phyloP scores from a whole-genome alignment of 2,797 vertebrate genomes.

The Sphenodon punctatus region DNA sequence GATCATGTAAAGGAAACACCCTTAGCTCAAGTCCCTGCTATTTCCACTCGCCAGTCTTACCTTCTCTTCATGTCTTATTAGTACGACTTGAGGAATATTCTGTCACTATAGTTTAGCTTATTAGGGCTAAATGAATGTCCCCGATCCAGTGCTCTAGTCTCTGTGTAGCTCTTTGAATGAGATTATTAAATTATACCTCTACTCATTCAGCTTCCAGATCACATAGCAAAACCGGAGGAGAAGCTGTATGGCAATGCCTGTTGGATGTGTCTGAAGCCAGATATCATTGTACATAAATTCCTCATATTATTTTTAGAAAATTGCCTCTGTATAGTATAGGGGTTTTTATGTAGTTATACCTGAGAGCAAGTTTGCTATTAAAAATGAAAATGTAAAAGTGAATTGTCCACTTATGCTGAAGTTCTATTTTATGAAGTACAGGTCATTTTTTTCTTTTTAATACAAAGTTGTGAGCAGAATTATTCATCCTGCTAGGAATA shows the following conservation, averaged over 20 bases:
- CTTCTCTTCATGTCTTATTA: constrained; percentile 27
- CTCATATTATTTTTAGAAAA: constrained; percentile 52
- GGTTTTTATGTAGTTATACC: constrained; percentile 32
- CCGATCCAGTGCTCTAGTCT: not conserved
- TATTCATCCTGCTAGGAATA: constrained; percentile 33
- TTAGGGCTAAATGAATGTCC: constrained; percentile 25
- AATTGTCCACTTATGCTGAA: constrained; percentile 55
- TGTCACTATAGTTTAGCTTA: not conserved
- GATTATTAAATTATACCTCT: constrained; percentile 38
- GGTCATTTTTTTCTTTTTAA: constrained; percentile 45
- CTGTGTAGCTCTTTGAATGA: constrained; percentile 18
- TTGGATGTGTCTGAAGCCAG: constrained; percentile 26
- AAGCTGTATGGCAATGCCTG: not conserved
- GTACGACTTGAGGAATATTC: constrained; percentile 30
- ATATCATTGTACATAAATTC: constrained; percentile 17
- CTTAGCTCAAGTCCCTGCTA: not conserved
- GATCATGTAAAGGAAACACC: not conserved
- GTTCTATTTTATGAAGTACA: constrained; percentile 42
- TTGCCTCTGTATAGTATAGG: constrained; percentile 24
- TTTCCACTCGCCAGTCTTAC: constrained; percentile 3
- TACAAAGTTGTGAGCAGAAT: constrained; percentile 33
- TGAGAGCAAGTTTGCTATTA: constrained; percentile 40
- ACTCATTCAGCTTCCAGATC: constrained; percentile 38
- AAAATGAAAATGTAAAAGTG: constrained; percentile 42
- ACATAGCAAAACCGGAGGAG: constrained; percentile 20